Evolutionary conservation across 2,113 vertebrate species (phyloP).

Genomic region (Tupaia tana): DNA sequence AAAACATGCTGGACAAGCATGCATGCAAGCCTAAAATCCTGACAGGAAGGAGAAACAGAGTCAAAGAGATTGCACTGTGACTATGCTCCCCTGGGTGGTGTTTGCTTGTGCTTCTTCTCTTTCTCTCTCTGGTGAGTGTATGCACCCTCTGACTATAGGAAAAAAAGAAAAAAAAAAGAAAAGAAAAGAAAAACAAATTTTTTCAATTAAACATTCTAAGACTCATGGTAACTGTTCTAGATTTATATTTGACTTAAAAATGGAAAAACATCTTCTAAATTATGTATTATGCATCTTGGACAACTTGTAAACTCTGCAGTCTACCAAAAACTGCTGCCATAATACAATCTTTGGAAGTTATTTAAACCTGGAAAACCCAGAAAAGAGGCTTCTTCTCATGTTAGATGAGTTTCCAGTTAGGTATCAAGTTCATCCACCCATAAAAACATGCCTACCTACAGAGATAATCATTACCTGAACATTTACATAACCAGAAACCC

Average conservation of each 20-base stretch:
- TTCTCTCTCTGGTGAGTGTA: too few species aligned
- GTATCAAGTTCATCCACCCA: not conserved
- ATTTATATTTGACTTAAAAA: constrained; percentile 48
- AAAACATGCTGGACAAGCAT: too few species aligned
- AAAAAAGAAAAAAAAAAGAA: too few species aligned
- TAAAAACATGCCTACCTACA: not conserved
- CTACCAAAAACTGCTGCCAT: constrained; percentile 26
- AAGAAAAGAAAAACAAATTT: not conserved
- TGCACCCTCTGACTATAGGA: too few species aligned
- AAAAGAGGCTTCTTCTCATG: not conserved
- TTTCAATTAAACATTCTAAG: constrained; percentile 38
- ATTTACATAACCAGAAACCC: not conserved
- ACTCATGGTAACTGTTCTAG: not conserved
- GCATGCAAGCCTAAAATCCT: too few species aligned
- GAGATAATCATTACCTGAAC: not conserved
- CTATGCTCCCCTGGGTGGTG: too few species aligned
- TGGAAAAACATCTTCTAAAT: not conserved
- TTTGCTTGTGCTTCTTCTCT: too few species aligned
- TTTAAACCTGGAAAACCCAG: constrained; percentile 16
- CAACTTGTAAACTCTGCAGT: constrained; percentile 18
- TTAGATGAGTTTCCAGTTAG: not conserved
- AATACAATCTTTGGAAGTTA: constrained; percentile 33
- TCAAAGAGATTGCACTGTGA: too few species aligned
- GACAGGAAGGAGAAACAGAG: too few species aligned
- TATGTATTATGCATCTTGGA: constrained; percentile 24